Percentiles rank a stretch among this genome's conserved stretches.
Conservation (phyloP, 2,797 vertebrate genomes). For the Danio albolineatus region DNA sequence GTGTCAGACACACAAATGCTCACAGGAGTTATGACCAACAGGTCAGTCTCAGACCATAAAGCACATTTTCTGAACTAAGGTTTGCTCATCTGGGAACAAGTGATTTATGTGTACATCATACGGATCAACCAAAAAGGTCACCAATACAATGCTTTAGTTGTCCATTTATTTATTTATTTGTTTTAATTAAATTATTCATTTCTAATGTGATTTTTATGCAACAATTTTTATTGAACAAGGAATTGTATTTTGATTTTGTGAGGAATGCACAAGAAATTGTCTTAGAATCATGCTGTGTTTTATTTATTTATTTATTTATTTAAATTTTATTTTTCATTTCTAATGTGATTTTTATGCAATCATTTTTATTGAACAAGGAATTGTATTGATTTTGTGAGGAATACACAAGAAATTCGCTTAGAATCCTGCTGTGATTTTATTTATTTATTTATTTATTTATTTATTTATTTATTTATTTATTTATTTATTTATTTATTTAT, state of each 20-base stretch:
- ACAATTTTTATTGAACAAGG: background rate
- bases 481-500: too few species aligned
- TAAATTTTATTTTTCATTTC: background rate
- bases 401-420: background rate
- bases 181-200: background rate
- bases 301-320: too few species aligned
- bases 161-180: background rate
- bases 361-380: background rate
- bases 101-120: background rate
- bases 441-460: too few species aligned
- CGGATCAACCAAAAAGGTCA: background rate
- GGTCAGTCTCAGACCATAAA: constrained; percentile 53
- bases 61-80: constrained; percentile 42
- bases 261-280: background rate
- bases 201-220: background rate
- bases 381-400: background rate
- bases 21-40: constrained; percentile 63
- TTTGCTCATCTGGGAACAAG: constrained; percentile 4
- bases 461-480: too few species aligned
- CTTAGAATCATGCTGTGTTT: background rate
- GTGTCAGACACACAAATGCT: constrained; percentile 45
- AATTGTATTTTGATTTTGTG: background rate
- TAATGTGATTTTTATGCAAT: background rate
- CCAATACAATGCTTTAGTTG: background rate
- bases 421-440: too few species aligned